A percentile compares a stretch with the other conserved stretches of the same genome.
Evolutionary conservation across 2,113 vertebrate genomes (phyloP).

Genomic region (Murina feae): DNA sequence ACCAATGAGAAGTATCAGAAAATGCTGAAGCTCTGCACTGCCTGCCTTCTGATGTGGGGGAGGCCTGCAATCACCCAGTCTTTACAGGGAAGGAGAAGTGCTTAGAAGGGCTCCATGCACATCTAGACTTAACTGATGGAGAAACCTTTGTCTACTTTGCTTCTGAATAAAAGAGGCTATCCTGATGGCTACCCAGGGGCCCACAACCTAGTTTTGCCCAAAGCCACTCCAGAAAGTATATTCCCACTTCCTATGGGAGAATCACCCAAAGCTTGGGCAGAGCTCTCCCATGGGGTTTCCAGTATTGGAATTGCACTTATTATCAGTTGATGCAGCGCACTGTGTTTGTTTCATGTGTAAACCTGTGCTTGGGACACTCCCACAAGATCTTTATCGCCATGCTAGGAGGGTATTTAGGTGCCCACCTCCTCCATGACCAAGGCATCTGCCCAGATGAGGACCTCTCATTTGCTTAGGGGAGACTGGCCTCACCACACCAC

Average conservation of each 20-base stretch:
- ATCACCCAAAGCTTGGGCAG: neutral
- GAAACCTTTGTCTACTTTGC: neutral
- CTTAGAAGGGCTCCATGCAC: neutral
- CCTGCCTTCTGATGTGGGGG: neutral
- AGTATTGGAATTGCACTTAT: neutral
- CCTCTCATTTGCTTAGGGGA: neutral
- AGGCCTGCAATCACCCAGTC: neutral
- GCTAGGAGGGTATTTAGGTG: neutral
- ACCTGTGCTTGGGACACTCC: neutral
- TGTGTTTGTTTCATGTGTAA: neutral
- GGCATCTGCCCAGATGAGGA: neutral
- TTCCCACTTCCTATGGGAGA: neutral
- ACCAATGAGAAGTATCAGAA: neutral
- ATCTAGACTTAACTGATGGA: neutral
- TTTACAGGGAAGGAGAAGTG: neutral
- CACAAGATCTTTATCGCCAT: neutral
- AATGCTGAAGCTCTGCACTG: neutral
- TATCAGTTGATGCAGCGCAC: neutral
- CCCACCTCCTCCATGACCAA: neutral
- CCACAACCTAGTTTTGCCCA: neutral
- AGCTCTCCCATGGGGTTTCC: neutral
- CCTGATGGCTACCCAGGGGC: neutral
- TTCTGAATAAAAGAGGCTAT: slow-evolving; percentile 4
- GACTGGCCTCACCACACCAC: neutral
- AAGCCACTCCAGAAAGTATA: neutral